Evolutionary conservation across 53 echinoderm and acorn worm species (phyloP).

Genomic region (Holothuria scabra): DNA sequence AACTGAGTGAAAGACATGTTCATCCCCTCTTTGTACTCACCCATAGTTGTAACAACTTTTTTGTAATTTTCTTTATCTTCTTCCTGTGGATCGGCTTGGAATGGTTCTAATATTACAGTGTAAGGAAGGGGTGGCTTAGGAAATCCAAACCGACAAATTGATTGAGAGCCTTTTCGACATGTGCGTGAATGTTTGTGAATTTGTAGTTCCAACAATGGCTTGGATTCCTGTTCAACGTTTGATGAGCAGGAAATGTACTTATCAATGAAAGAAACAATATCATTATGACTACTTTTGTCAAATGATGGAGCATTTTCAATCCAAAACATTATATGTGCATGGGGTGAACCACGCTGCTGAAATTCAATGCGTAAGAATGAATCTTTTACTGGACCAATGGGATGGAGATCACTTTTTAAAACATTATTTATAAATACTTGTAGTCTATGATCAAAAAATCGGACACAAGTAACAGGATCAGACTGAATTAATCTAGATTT

Average conservation of each 20-base stretch:
- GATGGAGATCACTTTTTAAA: not conserved
- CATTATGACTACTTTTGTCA: not conserved
- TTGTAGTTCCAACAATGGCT: not conserved
- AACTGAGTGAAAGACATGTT: not conserved
- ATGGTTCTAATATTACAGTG: constrained; percentile 9
- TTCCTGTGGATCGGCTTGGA: not conserved
- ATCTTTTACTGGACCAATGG: constrained; percentile 38
- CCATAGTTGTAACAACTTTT: not conserved
- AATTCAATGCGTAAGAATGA: constrained; percentile 48
- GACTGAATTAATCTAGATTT: constrained; percentile 1
- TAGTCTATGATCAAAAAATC: constrained; percentile 51
- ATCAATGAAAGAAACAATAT: constrained; percentile 37
- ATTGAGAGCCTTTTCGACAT: constrained; percentile 5
- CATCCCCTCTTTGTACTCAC: not conserved
- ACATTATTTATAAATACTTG: constrained; percentile 43
- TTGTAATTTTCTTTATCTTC: not conserved
- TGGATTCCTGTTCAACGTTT: not conserved
- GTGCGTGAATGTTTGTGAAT: constrained; percentile 34
- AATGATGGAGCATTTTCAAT: constrained; percentile 44
- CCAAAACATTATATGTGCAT: constrained; percentile 53
- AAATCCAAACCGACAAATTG: constrained; percentile 32
- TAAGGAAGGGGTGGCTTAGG: constrained; percentile 24
- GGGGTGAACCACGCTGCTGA: constrained; percentile 59
- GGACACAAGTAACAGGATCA: constrained; percentile 58
- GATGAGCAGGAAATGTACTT: constrained; percentile 38